phyloP scores from a whole-genome alignment of 1,140 invertebrate genomes.

The Thaumetopoea pityocampa region DNA sequence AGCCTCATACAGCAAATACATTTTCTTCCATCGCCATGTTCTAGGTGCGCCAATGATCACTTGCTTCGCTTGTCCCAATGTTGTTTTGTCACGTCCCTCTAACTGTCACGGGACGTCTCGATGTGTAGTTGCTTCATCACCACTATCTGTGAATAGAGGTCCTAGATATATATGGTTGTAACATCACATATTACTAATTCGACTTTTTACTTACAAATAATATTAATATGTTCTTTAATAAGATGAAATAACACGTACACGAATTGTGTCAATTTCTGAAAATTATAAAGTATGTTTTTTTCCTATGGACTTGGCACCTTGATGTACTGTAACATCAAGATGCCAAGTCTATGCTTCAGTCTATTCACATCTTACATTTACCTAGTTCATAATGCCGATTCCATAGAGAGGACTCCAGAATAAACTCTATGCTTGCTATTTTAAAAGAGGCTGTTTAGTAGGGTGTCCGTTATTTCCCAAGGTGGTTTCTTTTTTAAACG shows the following conservation, averaged over 20 bases:
- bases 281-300: too few relatives aligned
- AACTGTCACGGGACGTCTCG: slow-evolving; percentile 12
- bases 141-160: slow-evolving; percentile 14
- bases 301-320: too few relatives aligned
- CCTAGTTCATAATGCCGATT: too few relatives aligned
- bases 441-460: too few relatives aligned
- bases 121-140: slow-evolving; percentile 18
- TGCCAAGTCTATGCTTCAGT: too few relatives aligned
- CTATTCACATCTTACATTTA: too few relatives aligned
- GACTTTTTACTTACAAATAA: slow-evolving; percentile 15
- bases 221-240: not conserved
- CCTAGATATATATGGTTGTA: slow-evolving; percentile 16
- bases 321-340: too few relatives aligned
- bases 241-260: not conserved
- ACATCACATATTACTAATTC: slow-evolving; percentile 13
- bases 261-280: too few relatives aligned
- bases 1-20: not conserved
- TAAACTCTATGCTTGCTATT: too few relatives aligned
- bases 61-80: slow-evolving; percentile 37
- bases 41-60: slow-evolving; percentile 22
- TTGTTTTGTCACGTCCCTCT: slow-evolving; percentile 27
- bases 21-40: not conserved
- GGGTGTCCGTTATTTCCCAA: too few relatives aligned
- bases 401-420: too few relatives aligned
- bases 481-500: too few relatives aligned